Base-by-base conservation (phyloP, 2,113 vertebrate species). In the Polypterus bichir region DNA sequence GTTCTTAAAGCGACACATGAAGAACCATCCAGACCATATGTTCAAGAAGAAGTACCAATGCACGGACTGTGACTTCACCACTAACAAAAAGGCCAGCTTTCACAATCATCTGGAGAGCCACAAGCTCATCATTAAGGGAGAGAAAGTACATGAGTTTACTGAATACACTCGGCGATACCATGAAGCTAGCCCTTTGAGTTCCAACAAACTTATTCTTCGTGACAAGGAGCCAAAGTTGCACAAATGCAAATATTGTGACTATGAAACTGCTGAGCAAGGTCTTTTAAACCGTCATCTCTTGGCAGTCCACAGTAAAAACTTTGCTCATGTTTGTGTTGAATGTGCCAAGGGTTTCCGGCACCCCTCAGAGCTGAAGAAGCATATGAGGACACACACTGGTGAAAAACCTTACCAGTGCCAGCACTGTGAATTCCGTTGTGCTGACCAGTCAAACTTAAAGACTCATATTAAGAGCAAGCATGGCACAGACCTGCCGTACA, bases 391-490 rank as follows among this genome's bases (percentile, higher is more conserved):
- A 74, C 94, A 99, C 81, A 99, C 96, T 9, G 96, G 96, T 10
- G 96, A 99, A 76, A 99, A 99, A 83, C 96, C 96, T 70, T 99
- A 97, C 80, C 86, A 91, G 70, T 99, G 96, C 79, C 91, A 92
- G 74, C 92, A 93, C 80, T 99, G 94, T 45, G 86, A 91, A 65
- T 99, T 98, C 81, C 88, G 92, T 60, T 99, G 94, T 46, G 93
- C 96, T 46, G 96, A 99, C 72, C 94, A 96, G 72, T 99, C 96
- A 77, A 99, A 99, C 72, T 74, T 99, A 85, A 99, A 99, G 89
- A 99, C 96, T 79, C 96, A 99, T 78, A 92, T 98, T 79, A 99
- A 98, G 82, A 92, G 89, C 80, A 97, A 94, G 78, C 96, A 99
- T 1, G 92, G 92, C 1, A 88, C 85, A 0, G 92, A 94, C 63